Percentiles rank a stretch among this genome's conserved stretches.
Evolutionary conservation across 2,113 vertebrate genomes (phyloP).

Genomic region (Syngnathus typhle): DNA sequence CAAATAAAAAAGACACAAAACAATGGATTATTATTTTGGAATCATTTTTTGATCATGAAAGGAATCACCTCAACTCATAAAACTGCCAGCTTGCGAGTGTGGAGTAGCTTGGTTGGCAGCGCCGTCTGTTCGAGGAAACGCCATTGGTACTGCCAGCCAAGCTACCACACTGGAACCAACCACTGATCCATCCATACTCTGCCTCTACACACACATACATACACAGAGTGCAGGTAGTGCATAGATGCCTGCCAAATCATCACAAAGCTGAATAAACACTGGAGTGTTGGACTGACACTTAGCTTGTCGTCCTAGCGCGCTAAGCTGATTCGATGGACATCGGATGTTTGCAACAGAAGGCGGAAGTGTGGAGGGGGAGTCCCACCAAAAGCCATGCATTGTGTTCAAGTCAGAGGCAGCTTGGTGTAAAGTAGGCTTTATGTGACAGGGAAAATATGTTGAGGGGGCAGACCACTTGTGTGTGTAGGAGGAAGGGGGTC

Average conservation of each 20-base stretch:
- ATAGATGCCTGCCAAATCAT: slow-evolving; percentile 23
- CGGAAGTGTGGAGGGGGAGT: slow-evolving; percentile 15
- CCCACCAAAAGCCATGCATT: slow-evolving; percentile 53
- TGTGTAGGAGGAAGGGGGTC: neutral
- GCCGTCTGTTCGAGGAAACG: slow-evolving; percentile 50
- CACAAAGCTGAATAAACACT: slow-evolving; percentile 5
- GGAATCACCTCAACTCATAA: slow-evolving; percentile 18
- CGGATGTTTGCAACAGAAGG: slow-evolving; percentile 47
- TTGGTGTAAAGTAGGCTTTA: slow-evolving; percentile 57
- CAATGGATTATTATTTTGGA: slow-evolving; percentile 28
- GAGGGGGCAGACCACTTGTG: neutral
- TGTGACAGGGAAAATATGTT: slow-evolving; percentile 19
- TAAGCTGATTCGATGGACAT: slow-evolving; percentile 27
- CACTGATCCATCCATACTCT: slow-evolving; percentile 13
- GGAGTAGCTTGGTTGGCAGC: slow-evolving; percentile 27
- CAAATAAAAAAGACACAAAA: slow-evolving; percentile 35
- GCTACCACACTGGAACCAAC: slow-evolving; percentile 24
- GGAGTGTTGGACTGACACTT: neutral
- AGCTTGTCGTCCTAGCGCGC: neutral
- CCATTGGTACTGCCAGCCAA: slow-evolving; percentile 49
- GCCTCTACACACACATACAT: slow-evolving; percentile 31
- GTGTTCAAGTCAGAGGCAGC: slow-evolving; percentile 61
- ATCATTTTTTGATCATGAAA: slow-evolving; percentile 12
- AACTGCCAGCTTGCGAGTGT: slow-evolving; percentile 21
- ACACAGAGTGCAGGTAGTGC: slow-evolving; percentile 16